A percentile compares a stretch with the other conserved stretches of the same genome.
Evolutionary conservation across 2,113 vertebrate species (phyloP).

Genomic region (Chiloscyllium plagiosum): DNA sequence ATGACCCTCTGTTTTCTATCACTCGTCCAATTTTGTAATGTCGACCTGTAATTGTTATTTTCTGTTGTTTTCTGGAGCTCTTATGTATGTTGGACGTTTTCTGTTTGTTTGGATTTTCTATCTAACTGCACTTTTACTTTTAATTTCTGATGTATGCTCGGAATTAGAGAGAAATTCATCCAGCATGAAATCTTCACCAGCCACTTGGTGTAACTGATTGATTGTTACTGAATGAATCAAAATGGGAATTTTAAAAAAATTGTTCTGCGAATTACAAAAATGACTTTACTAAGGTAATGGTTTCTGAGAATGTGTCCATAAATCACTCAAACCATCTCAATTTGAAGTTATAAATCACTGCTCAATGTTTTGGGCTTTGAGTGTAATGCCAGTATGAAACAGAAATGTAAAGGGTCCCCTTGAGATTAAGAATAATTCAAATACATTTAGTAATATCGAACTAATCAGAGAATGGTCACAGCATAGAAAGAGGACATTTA

Average conservation of each 20-base stretch:
- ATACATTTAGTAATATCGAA: not conserved
- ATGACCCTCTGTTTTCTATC: too few relatives aligned
- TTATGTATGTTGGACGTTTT: not conserved
- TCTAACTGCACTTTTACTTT: not conserved
- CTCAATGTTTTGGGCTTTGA: not conserved
- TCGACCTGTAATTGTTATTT: not conserved
- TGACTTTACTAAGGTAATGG: not conserved
- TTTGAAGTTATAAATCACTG: not conserved
- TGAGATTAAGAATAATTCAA: not conserved
- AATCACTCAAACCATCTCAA: not conserved
- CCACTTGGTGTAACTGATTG: not conserved
- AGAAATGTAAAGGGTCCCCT: not conserved
- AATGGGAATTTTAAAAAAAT: not conserved
- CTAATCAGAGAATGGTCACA: not conserved
- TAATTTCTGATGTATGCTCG: not conserved
- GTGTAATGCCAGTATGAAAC: not conserved
- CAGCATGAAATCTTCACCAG: not conserved
- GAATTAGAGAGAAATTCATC: not conserved
- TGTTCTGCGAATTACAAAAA: not conserved
- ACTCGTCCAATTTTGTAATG: too few relatives aligned
- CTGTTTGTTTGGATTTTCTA: not conserved
- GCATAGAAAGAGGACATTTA: not conserved
- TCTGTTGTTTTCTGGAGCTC: not conserved
- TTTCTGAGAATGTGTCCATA: constrained; percentile 1
- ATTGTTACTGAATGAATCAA: not conserved